phyloP scores from a whole-genome alignment of 2,797 vertebrate species.

The Hipposideros larvatus region DNA sequence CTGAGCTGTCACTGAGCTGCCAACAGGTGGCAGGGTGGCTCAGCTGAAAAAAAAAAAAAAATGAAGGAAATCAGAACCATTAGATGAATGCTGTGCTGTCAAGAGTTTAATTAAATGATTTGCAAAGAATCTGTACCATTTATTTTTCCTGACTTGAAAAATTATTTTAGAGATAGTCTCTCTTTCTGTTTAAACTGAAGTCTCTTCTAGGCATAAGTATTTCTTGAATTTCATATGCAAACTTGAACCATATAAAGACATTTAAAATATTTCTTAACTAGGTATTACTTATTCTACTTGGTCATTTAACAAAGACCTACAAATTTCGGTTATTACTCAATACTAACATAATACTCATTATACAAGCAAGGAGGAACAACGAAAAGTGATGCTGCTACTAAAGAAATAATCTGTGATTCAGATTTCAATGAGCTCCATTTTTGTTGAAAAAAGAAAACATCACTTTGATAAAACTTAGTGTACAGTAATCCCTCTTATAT shows the following conservation, averaged over 20 bases:
- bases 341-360: background rate
- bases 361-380: background rate
- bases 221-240: constrained; percentile 48
- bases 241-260: background rate
- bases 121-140: background rate
- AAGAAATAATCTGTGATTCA: background rate
- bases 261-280: background rate
- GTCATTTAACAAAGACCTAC: background rate
- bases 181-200: background rate
- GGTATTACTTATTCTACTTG: background rate
- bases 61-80: background rate
- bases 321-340: background rate
- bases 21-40: too few relatives aligned
- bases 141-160: constrained; percentile 4
- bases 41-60: background rate
- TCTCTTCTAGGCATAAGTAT: background rate
- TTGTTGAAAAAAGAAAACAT: background rate
- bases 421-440: background rate
- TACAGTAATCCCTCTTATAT: too few relatives aligned
- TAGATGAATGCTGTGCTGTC: background rate
- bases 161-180: background rate
- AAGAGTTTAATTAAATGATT: background rate
- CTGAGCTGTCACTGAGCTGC: too few relatives aligned
- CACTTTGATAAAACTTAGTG: background rate
- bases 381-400: background rate